Conservation (phyloP, 2,797 vertebrate genomes). For the Sebastes itinus region DNA sequence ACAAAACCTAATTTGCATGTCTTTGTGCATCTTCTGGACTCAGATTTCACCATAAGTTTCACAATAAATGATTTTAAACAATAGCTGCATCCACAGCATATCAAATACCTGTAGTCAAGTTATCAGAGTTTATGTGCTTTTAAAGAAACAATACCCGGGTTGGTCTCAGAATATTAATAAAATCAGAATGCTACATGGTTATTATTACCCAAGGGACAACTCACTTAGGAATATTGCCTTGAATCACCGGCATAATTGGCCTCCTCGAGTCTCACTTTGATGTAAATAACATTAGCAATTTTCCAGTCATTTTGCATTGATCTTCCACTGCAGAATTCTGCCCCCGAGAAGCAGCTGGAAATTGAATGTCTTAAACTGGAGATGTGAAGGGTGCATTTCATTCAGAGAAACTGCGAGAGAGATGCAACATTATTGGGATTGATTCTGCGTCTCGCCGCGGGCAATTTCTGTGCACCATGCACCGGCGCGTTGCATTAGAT, state of each 20-base stretch:
- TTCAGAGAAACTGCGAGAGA: slow-evolving; percentile 61
- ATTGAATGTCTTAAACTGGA: slow-evolving; percentile 73
- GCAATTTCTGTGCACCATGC: slow-evolving; percentile 53
- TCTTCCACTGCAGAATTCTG: slow-evolving; percentile 65
- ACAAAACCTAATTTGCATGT: slow-evolving; percentile 14
- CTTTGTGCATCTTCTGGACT: slow-evolving; percentile 3
- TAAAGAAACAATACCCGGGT: slow-evolving; percentile 2
- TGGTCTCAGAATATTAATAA: slow-evolving; percentile 50
- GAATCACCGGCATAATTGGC: slow-evolving; percentile 74
- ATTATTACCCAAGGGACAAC: slow-evolving; percentile 55
- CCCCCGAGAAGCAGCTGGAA: slow-evolving; percentile 64
- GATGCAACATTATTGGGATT: slow-evolving; percentile 70
- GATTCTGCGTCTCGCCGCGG: slow-evolving; percentile 55
- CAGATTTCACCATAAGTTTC: neutral
- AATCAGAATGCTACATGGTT: slow-evolving; percentile 43
- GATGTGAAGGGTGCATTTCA: slow-evolving; percentile 67
- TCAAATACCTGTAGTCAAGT: neutral
- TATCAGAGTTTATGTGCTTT: slow-evolving; percentile 16
- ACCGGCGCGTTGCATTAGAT: slow-evolving; percentile 26
- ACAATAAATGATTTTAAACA: neutral
- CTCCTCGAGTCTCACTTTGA: slow-evolving; percentile 78
- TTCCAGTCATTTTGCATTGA: slow-evolving; percentile 77
- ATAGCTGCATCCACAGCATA: neutral
- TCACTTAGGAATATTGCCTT: slow-evolving; percentile 67
- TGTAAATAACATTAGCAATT: slow-evolving; percentile 81